Conservation (phyloP, 2,797 vertebrate species). For the Antennarius maculatus region DNA sequence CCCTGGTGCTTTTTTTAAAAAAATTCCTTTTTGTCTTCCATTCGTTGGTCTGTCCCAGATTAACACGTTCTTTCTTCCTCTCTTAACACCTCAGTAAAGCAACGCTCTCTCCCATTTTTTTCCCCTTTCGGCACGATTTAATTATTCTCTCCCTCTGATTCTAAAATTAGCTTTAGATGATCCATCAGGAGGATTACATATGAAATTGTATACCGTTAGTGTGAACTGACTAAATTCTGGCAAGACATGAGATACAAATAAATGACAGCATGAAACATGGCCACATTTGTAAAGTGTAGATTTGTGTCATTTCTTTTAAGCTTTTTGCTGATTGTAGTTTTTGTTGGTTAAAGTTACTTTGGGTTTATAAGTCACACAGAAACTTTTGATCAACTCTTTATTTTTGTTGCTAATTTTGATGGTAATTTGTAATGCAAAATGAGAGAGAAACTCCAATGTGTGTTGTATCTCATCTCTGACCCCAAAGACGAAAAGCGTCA, state of each 20-base stretch:
- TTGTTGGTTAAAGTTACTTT: neutral
- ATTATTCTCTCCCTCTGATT: slow-evolving; percentile 32
- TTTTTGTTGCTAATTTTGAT: neutral
- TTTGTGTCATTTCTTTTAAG: neutral
- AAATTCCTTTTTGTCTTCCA: slow-evolving; percentile 16
- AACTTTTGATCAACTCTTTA: neutral
- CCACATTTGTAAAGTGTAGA: neutral
- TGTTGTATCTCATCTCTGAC: slow-evolving; percentile 29
- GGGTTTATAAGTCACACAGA: neutral
- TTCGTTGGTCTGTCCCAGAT: slow-evolving; percentile 54
- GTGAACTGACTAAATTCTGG: slow-evolving; percentile 14
- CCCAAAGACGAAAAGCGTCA: slow-evolving; percentile 43
- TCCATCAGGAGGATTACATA: slow-evolving; percentile 24
- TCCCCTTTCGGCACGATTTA: slow-evolving; percentile 33
- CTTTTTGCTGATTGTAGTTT: neutral
- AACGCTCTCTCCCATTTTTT: slow-evolving; percentile 22
- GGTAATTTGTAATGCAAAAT: slow-evolving; percentile 9
- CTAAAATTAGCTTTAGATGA: slow-evolving; percentile 35
- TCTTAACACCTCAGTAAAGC: slow-evolving; percentile 23
- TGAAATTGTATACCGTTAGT: slow-evolving; percentile 28
- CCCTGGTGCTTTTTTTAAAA: slow-evolving; percentile 43
- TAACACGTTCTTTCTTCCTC: slow-evolving; percentile 8
- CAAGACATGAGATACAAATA: slow-evolving; percentile 11
- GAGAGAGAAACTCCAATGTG: slow-evolving; percentile 1
- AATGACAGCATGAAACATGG: neutral